Base-by-base conservation (phyloP, 2,113 vertebrate species). In the Noctilio leporinus region DNA sequence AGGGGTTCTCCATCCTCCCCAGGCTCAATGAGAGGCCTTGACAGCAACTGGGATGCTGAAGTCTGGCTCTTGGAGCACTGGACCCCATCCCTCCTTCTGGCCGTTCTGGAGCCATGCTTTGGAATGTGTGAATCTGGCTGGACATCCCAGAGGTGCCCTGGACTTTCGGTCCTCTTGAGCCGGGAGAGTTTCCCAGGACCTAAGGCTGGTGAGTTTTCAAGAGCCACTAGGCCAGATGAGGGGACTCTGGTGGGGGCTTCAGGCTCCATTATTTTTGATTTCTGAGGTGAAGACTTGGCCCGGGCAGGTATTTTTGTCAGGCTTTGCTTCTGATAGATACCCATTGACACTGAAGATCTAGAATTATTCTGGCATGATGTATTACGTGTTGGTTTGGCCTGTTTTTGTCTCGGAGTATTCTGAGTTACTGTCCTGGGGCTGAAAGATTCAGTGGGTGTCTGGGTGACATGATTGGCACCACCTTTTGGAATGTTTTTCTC, bases 231-330 rank as follows among this genome's bases (percentile, higher is more conserved):
- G 82, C 86, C 96, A 89, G 96, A 70, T 77, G 97, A 84, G 22
- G 95, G 70, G 53, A 80, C 28, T 62, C 62, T 57, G 22, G 73
- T 78, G 26, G 72, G 70, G 19, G 97, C 96, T 49, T 98, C 98
- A 2, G 75, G 94, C 40, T 96, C 93, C 0, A 43, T 89, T 62
- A 96, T 82, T 51, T 95, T 98, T 30, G 95, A 24, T 97, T 98
- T 99, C 90, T 99, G 97, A 26, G 99, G 98, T 51, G 98, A 99
- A 86, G 96, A 97, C 96, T 98, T 99, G 91, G 98, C 97, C 91
- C 98, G 98, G 94, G 98, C 98, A 4, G 98, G 98, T 94, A 99
- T 98, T 98, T 99, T 99, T 90, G 98, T 99, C 89, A 98, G 75
- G 88, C 95, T 96, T 55, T 97, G 96, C 94, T 98, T 99, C 77